Base-by-base conservation (phyloP, 2,888 invertebrate species). In the Campopleginae sp. region DNA sequence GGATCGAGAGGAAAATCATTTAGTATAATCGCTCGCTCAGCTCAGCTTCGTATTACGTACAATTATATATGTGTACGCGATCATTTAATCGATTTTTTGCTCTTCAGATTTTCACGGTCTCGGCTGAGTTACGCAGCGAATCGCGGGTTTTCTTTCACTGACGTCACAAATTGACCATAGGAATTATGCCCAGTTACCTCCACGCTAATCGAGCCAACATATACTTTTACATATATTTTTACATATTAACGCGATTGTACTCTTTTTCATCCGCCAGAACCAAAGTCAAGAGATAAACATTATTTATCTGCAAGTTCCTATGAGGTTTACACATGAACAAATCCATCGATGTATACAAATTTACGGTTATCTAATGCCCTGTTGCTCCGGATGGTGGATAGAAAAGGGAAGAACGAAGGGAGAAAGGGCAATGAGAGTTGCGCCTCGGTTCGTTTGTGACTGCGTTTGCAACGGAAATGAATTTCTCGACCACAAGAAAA, bases 111-210 rank as follows among this genome's bases (percentile, higher is more conserved):
- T 83, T 83, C 85, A 70, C 85, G 80, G 76, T 76, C 80, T 44
- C 61, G 58, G 31, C 14, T 7, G 7, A 46, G 75, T 31, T 44
- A 63, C 58, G 58, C 46, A 65, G 66, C 42, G 31, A 33, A 81
- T 14, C 70, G 17, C 78, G 19, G 23, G 66, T 76, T 48, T 80
- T 75, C 19, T 79, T 83, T 58, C 65, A 79, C 79, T 88, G 90
- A 91, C 91, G 90, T 91, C 90, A 91, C 84, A 44, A 79, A 88
- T 90, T 89, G 89, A 89, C 87, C 85, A 88, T 88, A 88, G 88
- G 80, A 90, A 91, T 91, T 89, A 88, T 89, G 87, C 84, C 87
- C 86, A 83, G 86, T 89, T 88, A 88, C 86, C 87, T 86, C 87
- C 72, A 85, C 87, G 84, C 74, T 89, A 89, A 91, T 90, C 88